These are phyloP conservation scores for Nymphalis io DNA, from an alignment of 1,140 invertebrate genomes.

Conservation along the genomic window DNA sequence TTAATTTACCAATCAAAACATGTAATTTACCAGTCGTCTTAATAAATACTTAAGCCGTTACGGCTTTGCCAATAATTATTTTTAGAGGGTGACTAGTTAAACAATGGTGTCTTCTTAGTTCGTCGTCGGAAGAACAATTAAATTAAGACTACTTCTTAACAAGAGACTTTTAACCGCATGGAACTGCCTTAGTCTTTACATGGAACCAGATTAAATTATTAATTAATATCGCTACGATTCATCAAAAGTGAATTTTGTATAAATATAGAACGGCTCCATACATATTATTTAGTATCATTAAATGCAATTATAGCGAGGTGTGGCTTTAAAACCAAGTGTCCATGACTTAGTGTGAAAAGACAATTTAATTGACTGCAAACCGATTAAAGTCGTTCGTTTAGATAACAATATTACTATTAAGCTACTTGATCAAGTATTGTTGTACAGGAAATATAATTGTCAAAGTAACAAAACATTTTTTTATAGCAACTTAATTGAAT, in stretches of 20 bases:
- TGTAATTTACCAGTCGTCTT: no score
- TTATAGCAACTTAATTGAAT: neutral
- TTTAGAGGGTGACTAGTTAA: no score
- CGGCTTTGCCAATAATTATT: no score
- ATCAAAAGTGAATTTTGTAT: neutral
- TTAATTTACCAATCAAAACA: no score
- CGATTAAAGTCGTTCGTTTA: conserved; percentile 11
- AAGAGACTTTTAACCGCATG: no score
- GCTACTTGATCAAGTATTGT: neutral
- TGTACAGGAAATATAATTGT: conserved; percentile 16
- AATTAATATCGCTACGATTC: neutral
- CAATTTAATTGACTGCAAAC: conserved; percentile 16
- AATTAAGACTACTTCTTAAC: no score
- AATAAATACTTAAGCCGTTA: no score
- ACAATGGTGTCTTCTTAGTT: no score
- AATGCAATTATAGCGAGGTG: conserved; percentile 19
- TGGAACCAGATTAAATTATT: neutral
- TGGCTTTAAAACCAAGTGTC: conserved; percentile 9
- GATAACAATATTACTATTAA: conserved; percentile 17
- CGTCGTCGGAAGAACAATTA: no score
- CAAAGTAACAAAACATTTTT: neutral
- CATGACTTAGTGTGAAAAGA: conserved; percentile 15
- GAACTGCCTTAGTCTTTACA: no score
- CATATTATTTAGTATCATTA: conserved; percentile 20
- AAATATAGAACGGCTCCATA: neutral